These are phyloP conservation scores for Metridium senile DNA, from an alignment of 92 coral and sea anemone genomes.

Conservation along the genomic window DNA sequence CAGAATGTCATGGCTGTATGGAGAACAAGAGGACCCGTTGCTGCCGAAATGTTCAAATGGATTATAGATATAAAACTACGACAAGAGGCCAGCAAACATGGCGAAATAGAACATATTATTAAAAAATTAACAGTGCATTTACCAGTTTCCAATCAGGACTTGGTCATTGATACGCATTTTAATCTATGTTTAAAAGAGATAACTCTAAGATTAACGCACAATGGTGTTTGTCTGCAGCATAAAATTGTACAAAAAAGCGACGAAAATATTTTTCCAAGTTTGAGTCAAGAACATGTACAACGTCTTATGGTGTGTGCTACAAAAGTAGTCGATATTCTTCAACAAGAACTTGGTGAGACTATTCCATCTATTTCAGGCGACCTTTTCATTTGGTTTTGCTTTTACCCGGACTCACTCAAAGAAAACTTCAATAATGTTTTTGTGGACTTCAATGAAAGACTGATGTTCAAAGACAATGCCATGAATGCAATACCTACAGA, in stretches of 20 bases:
- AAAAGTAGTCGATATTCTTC: conserved; percentile 1
- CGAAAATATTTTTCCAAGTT: neutral
- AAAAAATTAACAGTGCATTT: conserved; percentile 7
- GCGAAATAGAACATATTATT: neutral
- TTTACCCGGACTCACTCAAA: conserved; percentile 6
- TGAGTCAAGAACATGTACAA: neutral
- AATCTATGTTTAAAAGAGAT: neutral
- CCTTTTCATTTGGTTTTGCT: conserved; percentile 6
- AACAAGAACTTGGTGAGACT: conserved; percentile 9
- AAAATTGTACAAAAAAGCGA: neutral
- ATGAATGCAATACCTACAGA: neutral
- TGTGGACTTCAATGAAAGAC: neutral
- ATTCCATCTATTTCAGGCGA: neutral
- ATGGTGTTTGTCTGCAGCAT: neutral
- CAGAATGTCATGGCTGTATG: conserved; percentile 31
- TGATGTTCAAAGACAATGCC: neutral
- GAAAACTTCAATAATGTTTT: neutral
- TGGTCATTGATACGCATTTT: neutral
- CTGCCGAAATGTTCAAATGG: conserved; percentile 69
- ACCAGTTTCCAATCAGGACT: neutral
- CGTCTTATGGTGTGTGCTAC: neutral
- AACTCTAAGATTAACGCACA: neutral
- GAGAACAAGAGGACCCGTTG: conserved; percentile 62
- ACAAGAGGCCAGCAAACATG: conserved; percentile 1
- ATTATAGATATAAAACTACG: conserved; percentile 19